Conservation (phyloP, 1,140 invertebrate species). For the Colletes latitarsis region DNA sequence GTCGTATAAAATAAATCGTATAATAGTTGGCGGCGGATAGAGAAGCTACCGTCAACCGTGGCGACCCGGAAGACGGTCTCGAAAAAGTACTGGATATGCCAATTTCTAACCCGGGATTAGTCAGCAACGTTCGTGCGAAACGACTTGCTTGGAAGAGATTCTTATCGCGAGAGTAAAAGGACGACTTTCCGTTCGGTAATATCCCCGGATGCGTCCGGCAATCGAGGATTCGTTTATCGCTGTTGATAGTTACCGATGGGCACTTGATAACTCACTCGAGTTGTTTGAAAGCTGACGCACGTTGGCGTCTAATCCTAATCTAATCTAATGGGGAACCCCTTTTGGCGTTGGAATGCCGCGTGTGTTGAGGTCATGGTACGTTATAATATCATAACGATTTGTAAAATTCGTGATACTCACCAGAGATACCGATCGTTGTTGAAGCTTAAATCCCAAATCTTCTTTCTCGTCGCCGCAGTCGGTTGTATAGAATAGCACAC, state of each 20-base stretch:
- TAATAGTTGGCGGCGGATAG: slow-evolving; percentile 34
- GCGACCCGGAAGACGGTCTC: slow-evolving; percentile 45
- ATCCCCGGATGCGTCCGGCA: no score
- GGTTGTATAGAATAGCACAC: slow-evolving; percentile 76
- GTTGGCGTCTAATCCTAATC: no score
- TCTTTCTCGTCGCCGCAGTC: slow-evolving; percentile 77
- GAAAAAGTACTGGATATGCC: slow-evolving; percentile 32
- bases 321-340: no score
- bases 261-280: no score
- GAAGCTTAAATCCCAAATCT: slow-evolving; percentile 70
- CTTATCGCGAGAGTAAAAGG: slow-evolving; percentile 20
- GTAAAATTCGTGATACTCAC: slow-evolving; percentile 59
- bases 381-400: neutral
- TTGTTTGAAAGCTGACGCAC: no score
- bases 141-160: slow-evolving; percentile 10
- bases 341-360: no score
- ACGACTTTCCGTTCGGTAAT: neutral
- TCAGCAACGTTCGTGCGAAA: neutral
- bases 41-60: slow-evolving; percentile 8
- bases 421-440: slow-evolving; percentile 76
- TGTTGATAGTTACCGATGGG: no score
- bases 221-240: no score
- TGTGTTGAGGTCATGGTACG: no score
- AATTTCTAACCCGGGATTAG: slow-evolving; percentile 38
- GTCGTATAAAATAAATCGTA: no score